Conservation (phyloP, 2,113 vertebrate genomes). For the Tragelaphus scriptus region DNA sequence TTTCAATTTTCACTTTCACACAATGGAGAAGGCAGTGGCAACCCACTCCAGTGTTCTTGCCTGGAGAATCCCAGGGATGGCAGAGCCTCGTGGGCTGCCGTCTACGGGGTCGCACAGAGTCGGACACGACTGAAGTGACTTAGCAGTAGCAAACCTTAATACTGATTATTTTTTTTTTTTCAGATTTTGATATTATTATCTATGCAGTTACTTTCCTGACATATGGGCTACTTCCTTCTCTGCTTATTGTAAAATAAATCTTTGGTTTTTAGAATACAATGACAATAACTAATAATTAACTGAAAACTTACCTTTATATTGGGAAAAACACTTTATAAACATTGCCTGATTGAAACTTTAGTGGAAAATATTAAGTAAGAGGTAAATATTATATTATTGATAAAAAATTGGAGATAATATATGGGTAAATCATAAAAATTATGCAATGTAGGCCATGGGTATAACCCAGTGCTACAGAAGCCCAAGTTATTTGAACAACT, state of each 20-base stretch:
- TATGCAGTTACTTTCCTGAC: not conserved
- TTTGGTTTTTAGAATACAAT: not conserved
- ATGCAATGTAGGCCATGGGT: not conserved
- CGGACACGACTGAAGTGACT: too few relatives aligned
- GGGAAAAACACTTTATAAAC: not conserved
- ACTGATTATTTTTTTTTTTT: not conserved
- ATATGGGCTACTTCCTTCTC: accelerated
- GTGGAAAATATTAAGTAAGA: not conserved
- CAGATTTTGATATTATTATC: not conserved
- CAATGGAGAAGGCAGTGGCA: too few relatives aligned
- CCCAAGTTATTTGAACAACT: not conserved
- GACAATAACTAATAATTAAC: not conserved
- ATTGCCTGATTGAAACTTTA: not conserved
- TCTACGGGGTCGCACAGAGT: too few relatives aligned
- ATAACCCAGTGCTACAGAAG: not conserved
- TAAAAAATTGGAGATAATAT: not conserved
- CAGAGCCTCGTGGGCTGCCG: too few relatives aligned
- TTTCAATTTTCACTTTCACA: too few relatives aligned
- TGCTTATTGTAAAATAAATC: not conserved
- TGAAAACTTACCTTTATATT: not conserved
- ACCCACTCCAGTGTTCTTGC: too few relatives aligned
- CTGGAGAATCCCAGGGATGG: too few relatives aligned
- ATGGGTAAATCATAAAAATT: not conserved
- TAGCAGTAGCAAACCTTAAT: not conserved
- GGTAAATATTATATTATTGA: not conserved